These are phyloP conservation scores for Gallinago stenura DNA, from an alignment of 2,797 vertebrate genomes.

Conservation along the genomic window DNA sequence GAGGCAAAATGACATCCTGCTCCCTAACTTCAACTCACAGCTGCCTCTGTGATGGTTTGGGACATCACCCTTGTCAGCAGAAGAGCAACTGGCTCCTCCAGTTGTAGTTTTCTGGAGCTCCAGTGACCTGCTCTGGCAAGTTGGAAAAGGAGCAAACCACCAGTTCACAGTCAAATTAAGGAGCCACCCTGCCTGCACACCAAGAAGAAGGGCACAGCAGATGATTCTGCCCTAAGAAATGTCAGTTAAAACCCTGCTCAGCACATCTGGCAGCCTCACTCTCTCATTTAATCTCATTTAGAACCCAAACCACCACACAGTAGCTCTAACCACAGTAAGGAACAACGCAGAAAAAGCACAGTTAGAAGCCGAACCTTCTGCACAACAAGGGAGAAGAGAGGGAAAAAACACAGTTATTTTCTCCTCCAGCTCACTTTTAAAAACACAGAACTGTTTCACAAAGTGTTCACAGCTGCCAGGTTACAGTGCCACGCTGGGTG, in stretches of 20 bases:
- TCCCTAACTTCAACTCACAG: not conserved
- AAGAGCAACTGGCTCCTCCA: not conserved
- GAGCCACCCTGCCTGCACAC: not conserved
- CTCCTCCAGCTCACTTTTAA: not conserved
- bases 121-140: not conserved
- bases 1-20: not conserved
- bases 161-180: rapidly evolving
- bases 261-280: not conserved
- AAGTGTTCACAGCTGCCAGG: not conserved
- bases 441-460: not conserved
- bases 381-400: not conserved
- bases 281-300: not conserved
- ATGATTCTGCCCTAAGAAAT: not conserved
- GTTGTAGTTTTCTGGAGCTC: not conserved
- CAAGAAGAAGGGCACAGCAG: not conserved
- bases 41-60: not conserved
- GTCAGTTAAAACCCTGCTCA: not conserved
- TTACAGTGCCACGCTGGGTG: rapidly evolving
- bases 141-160: not conserved
- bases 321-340: not conserved
- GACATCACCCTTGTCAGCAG: not conserved
- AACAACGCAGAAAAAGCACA: not conserved
- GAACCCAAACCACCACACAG: not conserved
- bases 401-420: not conserved
- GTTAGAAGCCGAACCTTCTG: not conserved